These are phyloP conservation scores for Odocoileus virginianus DNA, from an alignment of 2,113 vertebrate genomes.

Conservation along the genomic window DNA sequence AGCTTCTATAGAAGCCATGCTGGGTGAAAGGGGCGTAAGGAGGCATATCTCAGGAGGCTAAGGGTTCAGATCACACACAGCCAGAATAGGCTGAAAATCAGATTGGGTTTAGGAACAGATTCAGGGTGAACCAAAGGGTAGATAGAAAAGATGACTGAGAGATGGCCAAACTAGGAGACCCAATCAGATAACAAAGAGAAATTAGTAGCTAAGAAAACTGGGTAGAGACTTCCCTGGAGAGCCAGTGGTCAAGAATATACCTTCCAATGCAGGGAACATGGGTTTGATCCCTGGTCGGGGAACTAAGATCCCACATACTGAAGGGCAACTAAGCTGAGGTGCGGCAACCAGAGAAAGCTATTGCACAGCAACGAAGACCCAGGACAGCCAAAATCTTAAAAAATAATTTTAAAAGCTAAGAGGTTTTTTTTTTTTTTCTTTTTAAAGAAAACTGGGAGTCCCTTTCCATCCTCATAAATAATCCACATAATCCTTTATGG, in stretches of 20 bases:
- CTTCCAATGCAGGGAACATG: not conserved
- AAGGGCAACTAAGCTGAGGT: not conserved
- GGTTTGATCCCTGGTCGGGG: not conserved
- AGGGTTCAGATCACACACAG: not conserved
- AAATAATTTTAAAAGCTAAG: not conserved
- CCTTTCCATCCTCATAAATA: not conserved
- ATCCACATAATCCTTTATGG: not conserved
- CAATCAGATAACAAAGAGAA: not conserved
- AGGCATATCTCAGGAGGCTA: not conserved
- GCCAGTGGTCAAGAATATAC: not conserved
- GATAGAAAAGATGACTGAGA: not conserved
- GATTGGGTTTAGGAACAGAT: not conserved
- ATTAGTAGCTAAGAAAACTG: not conserved
- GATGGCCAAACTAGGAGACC: not conserved
- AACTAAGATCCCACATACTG: not conserved
- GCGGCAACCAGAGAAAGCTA: accelerated
- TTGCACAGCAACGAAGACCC: not conserved
- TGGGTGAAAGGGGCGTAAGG: not conserved
- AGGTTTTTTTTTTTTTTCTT: no score
- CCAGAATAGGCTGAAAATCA: not conserved
- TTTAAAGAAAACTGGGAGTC: not conserved
- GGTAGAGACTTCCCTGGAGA: not conserved
- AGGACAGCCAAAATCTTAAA: not conserved
- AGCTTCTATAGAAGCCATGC: not conserved
- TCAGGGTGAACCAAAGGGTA: not conserved